phyloP scores from a whole-genome alignment of 2,888 invertebrate species.

The Cheilosia impressa region DNA sequence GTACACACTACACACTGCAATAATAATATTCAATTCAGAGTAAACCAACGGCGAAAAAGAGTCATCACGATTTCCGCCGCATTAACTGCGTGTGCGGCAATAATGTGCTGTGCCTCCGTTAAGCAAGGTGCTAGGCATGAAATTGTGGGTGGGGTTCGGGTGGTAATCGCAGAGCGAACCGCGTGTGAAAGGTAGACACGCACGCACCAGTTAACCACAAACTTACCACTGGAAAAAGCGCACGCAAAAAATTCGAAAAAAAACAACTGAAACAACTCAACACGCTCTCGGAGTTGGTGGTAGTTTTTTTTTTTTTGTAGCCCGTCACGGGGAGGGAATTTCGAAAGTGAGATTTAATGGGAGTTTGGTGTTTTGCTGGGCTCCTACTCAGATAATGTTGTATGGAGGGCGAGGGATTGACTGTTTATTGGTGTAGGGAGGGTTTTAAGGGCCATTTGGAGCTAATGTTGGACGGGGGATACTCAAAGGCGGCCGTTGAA shows the following conservation, averaged over 20 bases:
- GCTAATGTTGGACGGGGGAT: slow-evolving; percentile 47
- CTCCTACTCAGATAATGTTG: not conserved
- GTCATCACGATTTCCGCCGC: slow-evolving; percentile 73
- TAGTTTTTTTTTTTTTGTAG: slow-evolving; percentile 32
- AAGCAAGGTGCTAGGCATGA: too few species aligned
- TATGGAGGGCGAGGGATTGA: slow-evolving; percentile 19
- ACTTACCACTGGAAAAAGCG: slow-evolving; percentile 56
- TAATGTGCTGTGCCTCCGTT: slow-evolving; percentile 38
- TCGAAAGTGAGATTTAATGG: slow-evolving; percentile 59
- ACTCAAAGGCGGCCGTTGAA: slow-evolving; percentile 19
- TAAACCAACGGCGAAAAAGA: slow-evolving; percentile 73
- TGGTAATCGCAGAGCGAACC: slow-evolving; percentile 8
- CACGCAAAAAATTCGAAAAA: slow-evolving; percentile 31
- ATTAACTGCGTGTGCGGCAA: slow-evolving; percentile 66
- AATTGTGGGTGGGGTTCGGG: not conserved
- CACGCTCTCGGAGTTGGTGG: slow-evolving; percentile 44
- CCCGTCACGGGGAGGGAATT: slow-evolving; percentile 10
- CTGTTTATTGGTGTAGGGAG: slow-evolving; percentile 47
- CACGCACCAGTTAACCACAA: slow-evolving; percentile 73
- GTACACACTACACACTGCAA: slow-evolving; percentile 23
- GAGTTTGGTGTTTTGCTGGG: slow-evolving; percentile 24
- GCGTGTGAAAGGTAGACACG: slow-evolving; percentile 61
- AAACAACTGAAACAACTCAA: slow-evolving; percentile 29
- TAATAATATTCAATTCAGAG: slow-evolving; percentile 69
- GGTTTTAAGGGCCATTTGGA: slow-evolving; percentile 55